Evolutionary conservation across 2,888 invertebrate species (phyloP), one percentile per base, ranked within the genome.

Genomic region (Neria commutata): DNA sequence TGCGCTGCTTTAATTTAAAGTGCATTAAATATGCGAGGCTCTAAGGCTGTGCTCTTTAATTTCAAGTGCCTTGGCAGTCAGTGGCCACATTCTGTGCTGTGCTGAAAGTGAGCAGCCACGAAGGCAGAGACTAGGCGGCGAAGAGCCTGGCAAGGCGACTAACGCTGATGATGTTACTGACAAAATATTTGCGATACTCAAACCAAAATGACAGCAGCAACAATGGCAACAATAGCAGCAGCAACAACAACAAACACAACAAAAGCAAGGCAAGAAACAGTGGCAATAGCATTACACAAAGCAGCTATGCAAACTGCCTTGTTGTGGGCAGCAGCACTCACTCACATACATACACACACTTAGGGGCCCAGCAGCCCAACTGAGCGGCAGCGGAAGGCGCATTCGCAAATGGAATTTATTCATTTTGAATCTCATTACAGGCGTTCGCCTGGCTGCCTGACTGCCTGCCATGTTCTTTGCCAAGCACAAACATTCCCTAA

Each of bases 371-470:
- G 16, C 34, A n/a, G 11, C 34, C n/a, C n/a, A n/a, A n/a, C n/a
- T n/a, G n/a, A n/a, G n/a, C n/a, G n/a, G n/a, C n/a, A n/a, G n/a
- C n/a, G n/a, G n/a, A n/a, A n/a, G n/a, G n/a, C n/a, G n/a, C n/a
- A n/a, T n/a, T n/a, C n/a, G n/a, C n/a, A n/a, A 11, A 19, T 49
- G 49, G 29, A 50, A 50, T 50, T 50, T 50, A 34, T 34, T 19
- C 34, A 50, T 50, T 50, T 50, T 34, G 34, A 34, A 50, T 50
- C 50, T 50, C 50, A 50, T 50, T 50, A 50, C 25, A 6, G 4
- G n/a, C n/a, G n/a, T n/a, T n/a, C n/a, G n/a, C n/a, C n/a, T n/a
- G n/a, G n/a, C n/a, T n/a, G n/a, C n/a, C n/a, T n/a, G n/a, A n/a
- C n/a, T n/a, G n/a, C n/a, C n/a, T n/a, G n/a, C n/a, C 19, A 37